phyloP scores from a whole-genome alignment of 2,888 invertebrate genomes.

The Allolobophora icterica region DNA sequence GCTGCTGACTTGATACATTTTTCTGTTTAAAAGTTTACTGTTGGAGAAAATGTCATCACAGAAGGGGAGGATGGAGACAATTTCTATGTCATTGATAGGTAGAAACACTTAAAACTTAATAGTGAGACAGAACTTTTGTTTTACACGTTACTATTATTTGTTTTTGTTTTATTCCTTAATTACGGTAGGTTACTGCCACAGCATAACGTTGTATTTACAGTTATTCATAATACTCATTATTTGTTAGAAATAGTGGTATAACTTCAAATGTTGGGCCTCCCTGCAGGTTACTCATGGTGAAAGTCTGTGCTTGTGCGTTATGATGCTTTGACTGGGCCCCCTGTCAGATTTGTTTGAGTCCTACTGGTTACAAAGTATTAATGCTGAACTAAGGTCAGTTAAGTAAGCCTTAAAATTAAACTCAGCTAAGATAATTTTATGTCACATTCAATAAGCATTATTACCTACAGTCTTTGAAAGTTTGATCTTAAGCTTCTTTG shows the following conservation, averaged over 20 bases:
- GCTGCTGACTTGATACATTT: neutral
- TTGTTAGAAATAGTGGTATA: neutral
- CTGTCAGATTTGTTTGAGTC: no score
- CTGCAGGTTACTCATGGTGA: no score
- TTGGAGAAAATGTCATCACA: slow-evolving; percentile 62
- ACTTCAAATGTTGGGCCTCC: no score
- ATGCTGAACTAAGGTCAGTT: no score
- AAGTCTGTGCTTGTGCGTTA: no score
- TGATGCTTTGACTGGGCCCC: no score
- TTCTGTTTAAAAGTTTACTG: slow-evolving; percentile 51
- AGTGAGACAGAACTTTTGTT: neutral
- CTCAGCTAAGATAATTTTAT: no score
- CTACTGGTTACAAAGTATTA: no score
- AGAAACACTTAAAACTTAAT: slow-evolving; percentile 49
- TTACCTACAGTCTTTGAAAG: no score
- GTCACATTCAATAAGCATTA: no score
- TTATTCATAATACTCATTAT: neutral
- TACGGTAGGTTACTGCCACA: neutral
- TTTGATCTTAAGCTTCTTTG: no score
- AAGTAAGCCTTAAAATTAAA: no score
- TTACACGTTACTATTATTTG: neutral
- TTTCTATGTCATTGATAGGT: slow-evolving; percentile 67
- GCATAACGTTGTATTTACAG: neutral
- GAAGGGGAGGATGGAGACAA: slow-evolving; percentile 66
- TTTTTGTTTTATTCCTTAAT: neutral